Evolutionary conservation across 2,888 invertebrate genomes (phyloP).

Genomic region (Anoncus sp.): DNA sequence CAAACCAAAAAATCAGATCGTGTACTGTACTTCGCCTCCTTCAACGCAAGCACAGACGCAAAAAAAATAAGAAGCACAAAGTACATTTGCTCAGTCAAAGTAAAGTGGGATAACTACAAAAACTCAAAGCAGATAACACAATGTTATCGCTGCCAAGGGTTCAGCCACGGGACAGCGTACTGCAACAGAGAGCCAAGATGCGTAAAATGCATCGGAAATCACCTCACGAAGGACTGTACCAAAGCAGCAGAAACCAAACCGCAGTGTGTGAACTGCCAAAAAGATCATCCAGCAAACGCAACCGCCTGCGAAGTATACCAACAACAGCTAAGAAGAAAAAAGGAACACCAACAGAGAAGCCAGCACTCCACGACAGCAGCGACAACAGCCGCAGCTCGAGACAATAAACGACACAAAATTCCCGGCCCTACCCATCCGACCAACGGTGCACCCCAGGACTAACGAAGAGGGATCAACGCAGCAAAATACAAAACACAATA

Average conservation of each 20-base stretch:
- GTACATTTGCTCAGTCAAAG: conserved; percentile 9
- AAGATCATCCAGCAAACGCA: conserved; percentile 66
- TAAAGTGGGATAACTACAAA: conserved; percentile 62
- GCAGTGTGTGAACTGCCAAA: conserved; percentile 69
- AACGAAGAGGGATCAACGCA: too few relatives aligned
- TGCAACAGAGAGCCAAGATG: conserved; percentile 62
- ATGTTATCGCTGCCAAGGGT: conserved; percentile 70
- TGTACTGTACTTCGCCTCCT: conserved; percentile 1
- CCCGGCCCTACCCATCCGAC: too few relatives aligned
- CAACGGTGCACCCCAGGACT: too few relatives aligned
- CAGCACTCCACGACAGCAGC: too few relatives aligned
- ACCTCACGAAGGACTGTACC: conserved; percentile 67
- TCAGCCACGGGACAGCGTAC: conserved; percentile 68
- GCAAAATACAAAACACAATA: too few relatives aligned
- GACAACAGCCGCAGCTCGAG: too few relatives aligned
- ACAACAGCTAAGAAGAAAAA: conserved; percentile 22
- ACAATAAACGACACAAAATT: too few relatives aligned
- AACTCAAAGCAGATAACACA: conserved; percentile 65
- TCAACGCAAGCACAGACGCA: neutral
- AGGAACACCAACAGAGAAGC: neutral
- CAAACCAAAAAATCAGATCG: neutral
- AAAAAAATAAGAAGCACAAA: neutral
- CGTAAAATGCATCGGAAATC: conserved; percentile 64
- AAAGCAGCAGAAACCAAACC: conserved; percentile 60
- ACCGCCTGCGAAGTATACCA: conserved; percentile 62